A percentile compares a stretch with the other conserved stretches of the same genome.
These are phyloP conservation scores for Megaceryle maxima DNA, from an alignment of 2,113 vertebrate genomes.

Conservation along the genomic window DNA sequence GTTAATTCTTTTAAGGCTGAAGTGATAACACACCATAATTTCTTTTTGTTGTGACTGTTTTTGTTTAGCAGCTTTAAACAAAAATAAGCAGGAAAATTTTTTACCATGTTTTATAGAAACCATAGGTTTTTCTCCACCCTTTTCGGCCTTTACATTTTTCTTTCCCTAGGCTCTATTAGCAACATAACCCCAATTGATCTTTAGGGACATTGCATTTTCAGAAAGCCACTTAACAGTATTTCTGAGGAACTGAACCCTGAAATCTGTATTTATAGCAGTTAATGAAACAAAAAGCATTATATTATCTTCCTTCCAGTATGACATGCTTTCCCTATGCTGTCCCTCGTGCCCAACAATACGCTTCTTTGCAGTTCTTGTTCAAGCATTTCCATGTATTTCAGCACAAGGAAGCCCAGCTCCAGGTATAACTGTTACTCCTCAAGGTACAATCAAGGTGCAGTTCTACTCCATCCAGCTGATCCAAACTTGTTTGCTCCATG, in stretches of 20 bases:
- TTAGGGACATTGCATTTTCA: not conserved
- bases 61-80: not conserved
- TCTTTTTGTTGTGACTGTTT: not conserved
- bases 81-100: not conserved
- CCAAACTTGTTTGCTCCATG: fast-evolving
- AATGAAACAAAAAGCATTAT: not conserved
- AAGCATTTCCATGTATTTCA: not conserved
- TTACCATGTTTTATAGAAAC: not conserved
- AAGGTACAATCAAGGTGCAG: not conserved
- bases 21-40: not conserved
- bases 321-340: not conserved
- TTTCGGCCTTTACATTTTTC: not conserved
- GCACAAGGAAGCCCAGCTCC: not conserved
- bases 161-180: not conserved
- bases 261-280: not conserved
- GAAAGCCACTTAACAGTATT: not conserved
- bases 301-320: not conserved
- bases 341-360: not conserved
- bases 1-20: not conserved
- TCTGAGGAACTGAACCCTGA: not conserved
- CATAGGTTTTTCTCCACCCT: not conserved
- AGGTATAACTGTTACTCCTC: not conserved
- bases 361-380: not conserved
- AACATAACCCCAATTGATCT: fast-evolving
- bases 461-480: not conserved